Evolutionary conservation across 2,888 invertebrate species (phyloP), one percentile per base, ranked within the genome.

Genomic region (Patella pellucida): DNA sequence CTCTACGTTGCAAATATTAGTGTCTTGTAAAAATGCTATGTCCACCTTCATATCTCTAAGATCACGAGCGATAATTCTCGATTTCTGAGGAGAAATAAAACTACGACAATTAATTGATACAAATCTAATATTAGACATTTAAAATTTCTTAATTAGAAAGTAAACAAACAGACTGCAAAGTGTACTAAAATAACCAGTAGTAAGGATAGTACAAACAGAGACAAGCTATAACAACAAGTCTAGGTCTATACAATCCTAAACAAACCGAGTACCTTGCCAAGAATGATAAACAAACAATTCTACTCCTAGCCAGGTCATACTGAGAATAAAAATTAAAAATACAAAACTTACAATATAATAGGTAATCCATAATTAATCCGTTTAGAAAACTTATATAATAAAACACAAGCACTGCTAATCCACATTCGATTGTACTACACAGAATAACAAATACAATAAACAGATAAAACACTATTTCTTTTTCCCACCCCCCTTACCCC

Each of bases 71-170:
- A 62, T 62, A 3, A 62, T 23, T 62, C 62, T 62, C 14, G 62
- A 62, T 62, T 62, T 62, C 62, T 62, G 62, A 62, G 23, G 19
- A 62, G 62, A 62, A 11, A 62, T 12, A 23, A 62, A 62, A 62
- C 62, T 19, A 62, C 19, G 62, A 62, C 62, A 62, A 11, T 62
- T 62, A 14, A 62, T 62, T 62, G 62, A 19, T 62, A 62, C 62
- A 62, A 23, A 23, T 23, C 15, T 62, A 23, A 62, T 62, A 62
- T 62, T 62, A 19, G 62, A 11, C 62, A 62, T 62, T 62, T 62
- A 62, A 3, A 19, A 62, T 62, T 62, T 62, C 19, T 23, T 19
- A 62, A 23, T 62, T 23, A 23, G 62, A 23, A n/a, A 62, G 19
- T 23, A 62, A 23, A 62, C 62, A 62, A 19, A 62, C 15, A 23